A percentile compares a stretch with the other conserved stretches of the same genome.
Conservation (phyloP, 2,888 invertebrate species). For the Sympetrum striolatum region DNA sequence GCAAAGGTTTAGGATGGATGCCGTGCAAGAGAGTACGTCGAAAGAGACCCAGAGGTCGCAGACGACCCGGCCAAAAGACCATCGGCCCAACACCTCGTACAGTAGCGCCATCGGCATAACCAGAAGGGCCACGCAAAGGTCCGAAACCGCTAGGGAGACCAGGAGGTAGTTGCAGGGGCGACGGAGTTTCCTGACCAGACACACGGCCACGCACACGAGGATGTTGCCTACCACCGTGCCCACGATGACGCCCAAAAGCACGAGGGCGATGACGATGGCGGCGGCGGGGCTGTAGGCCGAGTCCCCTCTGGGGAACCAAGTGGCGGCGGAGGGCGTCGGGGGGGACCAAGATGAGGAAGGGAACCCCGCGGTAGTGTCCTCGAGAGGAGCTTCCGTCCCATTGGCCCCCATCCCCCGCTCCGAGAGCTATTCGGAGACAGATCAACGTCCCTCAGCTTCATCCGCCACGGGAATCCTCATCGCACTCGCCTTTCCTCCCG, state of each 20-base stretch:
- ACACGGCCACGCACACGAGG: constrained; percentile 93
- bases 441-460: background rate
- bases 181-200: constrained; percentile 89
- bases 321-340: background rate
- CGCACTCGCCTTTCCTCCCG: background rate
- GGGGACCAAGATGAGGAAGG: background rate
- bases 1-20: constrained; percentile 97
- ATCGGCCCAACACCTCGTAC: constrained; percentile 89
- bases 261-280: constrained; percentile 71
- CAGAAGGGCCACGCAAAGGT: constrained; percentile 91
- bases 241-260: constrained; percentile 67
- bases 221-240: constrained; percentile 89
- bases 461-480: background rate
- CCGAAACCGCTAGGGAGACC: constrained; percentile 94
- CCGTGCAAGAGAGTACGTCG: constrained; percentile 96
- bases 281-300: constrained; percentile 59
- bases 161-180: constrained; percentile 90
- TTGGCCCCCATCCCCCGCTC: constrained; percentile 21
- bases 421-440: background rate
- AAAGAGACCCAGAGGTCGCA: constrained; percentile 97
- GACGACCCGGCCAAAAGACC: constrained; percentile 91
- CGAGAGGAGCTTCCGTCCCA: background rate
- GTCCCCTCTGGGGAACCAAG: constrained; percentile 19
- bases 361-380: background rate
- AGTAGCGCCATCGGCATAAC: constrained; percentile 98